Evolutionary conservation across 2,888 invertebrate genomes (phyloP), one percentile per base, ranked within the genome.

Genomic region (Zele albiditarsus): DNA sequence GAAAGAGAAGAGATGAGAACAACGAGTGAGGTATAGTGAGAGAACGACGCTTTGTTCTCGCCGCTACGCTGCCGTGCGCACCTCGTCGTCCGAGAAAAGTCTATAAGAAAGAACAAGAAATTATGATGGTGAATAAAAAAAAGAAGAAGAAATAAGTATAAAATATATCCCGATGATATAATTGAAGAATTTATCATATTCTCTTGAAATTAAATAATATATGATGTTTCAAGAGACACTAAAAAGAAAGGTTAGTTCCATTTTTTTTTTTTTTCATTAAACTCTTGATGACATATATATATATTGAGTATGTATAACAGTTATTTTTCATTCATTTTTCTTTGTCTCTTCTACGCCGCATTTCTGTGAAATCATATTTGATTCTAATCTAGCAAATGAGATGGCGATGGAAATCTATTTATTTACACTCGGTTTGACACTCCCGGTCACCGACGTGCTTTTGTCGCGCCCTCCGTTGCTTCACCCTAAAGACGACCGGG

Each of bases 361-460:
- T 79, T 78, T 79, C 77, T 80, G 80, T 82, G 83, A 85, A 87
- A 86, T 86, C 85, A 85, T 86, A 87, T 87, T 86, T 85, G 85
- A 87, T 86, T 86, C 85, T 87, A 86, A 87, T 86, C 87, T 87
- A 84, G 83, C 84, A 86, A 86, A 87, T 86, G 85, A 86, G 84
- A 85, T 83, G 83, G 81, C 81, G 73, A 73, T 78, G 80, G 84
- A 82, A 23, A 84, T 84, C 85, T 85, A 85, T 86, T 87, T 87
- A 86, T 87, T 86, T 85, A 85, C 86, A 84, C 86, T 86, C 80
- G 82, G 81, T 76, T 84, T 84, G 82, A 80, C 74, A 78, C 78
- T 78, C 66, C 66, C 23, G 69, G 73, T 78, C 76, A 83, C 72
- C 81, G 82, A 82, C 81, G 80, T 83, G 60, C 75, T 68, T 66